Evolutionary conservation across 2,888 invertebrate genomes (phyloP).

Genomic region (Caenorhabditis afra): DNA sequence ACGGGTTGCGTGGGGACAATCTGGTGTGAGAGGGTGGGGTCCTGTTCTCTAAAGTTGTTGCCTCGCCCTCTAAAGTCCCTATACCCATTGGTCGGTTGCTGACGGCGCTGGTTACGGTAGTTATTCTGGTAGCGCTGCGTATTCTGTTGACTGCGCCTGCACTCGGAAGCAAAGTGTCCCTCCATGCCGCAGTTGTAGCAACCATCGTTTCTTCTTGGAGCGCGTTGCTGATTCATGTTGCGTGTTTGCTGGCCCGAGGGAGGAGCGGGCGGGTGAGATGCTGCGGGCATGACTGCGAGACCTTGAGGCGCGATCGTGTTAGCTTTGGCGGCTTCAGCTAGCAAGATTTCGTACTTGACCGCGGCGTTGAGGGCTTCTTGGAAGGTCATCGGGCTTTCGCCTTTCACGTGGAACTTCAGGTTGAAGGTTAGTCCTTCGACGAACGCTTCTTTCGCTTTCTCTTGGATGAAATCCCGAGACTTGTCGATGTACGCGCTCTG

Average conservation of each 20-base stretch:
- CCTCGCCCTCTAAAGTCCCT: neutral
- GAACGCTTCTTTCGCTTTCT: constrained; percentile 11
- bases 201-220: no score
- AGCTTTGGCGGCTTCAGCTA: neutral
- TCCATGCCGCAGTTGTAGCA: neutral
- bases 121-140: no score
- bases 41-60: neutral
- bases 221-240: no score
- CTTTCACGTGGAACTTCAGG: constrained; percentile 10
- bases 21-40: neutral
- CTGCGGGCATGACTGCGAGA: no score
- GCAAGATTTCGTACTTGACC: neutral
- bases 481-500: neutral
- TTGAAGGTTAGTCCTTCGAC: neutral
- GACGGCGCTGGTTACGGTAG: no score
- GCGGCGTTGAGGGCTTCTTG: neutral
- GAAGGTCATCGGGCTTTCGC: neutral
- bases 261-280: no score
- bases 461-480: neutral
- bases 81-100: neutral
- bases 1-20: no score
- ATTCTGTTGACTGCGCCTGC: neutral
- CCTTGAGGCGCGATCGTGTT: neutral
- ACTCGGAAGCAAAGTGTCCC: constrained; percentile 7
- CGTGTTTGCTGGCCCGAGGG: neutral